phyloP scores from a whole-genome alignment of 2,797 vertebrate genomes.

The Rhincodon typus region DNA sequence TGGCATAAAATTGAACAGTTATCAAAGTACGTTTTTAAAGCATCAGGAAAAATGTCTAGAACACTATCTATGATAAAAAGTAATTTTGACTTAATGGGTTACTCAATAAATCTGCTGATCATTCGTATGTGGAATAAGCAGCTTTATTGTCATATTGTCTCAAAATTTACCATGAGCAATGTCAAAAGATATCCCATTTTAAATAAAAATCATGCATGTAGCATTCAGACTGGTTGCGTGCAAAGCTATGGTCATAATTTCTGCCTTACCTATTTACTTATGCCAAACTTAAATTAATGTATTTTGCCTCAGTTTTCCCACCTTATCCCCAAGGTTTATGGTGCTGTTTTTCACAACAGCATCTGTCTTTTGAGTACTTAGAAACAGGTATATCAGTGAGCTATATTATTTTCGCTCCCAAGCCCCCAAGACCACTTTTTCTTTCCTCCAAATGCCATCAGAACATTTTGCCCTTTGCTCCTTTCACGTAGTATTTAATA shows the following conservation, averaged over 20 bases:
- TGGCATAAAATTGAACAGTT: background rate
- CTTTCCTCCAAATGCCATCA: background rate
- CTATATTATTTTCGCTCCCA: background rate
- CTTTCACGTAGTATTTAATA: background rate
- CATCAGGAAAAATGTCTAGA: background rate
- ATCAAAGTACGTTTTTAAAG: background rate
- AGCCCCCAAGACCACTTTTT: background rate
- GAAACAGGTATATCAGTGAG: background rate
- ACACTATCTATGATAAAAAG: background rate
- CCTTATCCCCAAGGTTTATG: background rate
- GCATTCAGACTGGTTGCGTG: background rate
- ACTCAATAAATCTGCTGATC: background rate
- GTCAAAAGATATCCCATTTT: background rate
- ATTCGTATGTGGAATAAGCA: background rate
- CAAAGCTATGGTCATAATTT: background rate
- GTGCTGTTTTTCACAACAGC: background rate
- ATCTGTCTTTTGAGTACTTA: background rate
- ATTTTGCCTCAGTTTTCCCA: background rate
- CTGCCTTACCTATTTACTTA: background rate
- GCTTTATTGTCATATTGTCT: background rate
- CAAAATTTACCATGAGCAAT: background rate
- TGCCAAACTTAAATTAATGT: background rate
- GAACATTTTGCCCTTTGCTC: background rate
- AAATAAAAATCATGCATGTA: background rate
- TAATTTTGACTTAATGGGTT: background rate